Percentiles rank a stretch among this genome's conserved stretches.
These are phyloP conservation scores for Aporophyla lueneburgensis DNA, from an alignment of 2,888 invertebrate species.

Conservation along the genomic window DNA sequence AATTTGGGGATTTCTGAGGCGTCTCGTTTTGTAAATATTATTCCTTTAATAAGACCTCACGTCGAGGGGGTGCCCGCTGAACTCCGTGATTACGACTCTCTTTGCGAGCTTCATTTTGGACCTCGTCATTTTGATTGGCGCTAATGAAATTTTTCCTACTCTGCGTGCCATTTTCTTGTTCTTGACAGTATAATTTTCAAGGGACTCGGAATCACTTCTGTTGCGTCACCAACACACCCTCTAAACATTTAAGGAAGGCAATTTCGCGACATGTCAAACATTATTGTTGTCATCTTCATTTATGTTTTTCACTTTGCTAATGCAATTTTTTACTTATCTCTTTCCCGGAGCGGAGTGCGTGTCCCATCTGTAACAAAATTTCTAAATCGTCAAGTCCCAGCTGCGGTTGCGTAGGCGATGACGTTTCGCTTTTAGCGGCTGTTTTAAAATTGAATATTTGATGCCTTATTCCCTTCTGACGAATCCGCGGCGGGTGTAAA, in stretches of 20 bases:
- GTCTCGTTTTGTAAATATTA: conserved; percentile 91
- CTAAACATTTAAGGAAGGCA: conserved; percentile 84
- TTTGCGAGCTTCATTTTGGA: conserved; percentile 90
- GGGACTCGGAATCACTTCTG: conserved; percentile 82
- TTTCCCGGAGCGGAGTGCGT: conserved; percentile 85
- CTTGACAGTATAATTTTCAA: conserved; percentile 89
- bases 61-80: conserved; percentile 89
- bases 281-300: conserved; percentile 86
- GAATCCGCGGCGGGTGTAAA: conserved; percentile 85
- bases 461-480: conserved; percentile 89
- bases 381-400: conserved; percentile 89
- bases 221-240: conserved; percentile 85
- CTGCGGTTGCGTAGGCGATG: conserved; percentile 88
- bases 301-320: conserved; percentile 89
- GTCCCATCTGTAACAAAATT: conserved; percentile 90
- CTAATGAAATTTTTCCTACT: conserved; percentile 91
- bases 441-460: conserved; percentile 91
- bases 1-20: conserved; percentile 91
- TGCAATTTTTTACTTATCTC: conserved; percentile 89
- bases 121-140: conserved; percentile 91
- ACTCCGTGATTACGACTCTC: conserved; percentile 91
- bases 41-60: conserved; percentile 91
- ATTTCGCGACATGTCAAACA: conserved; percentile 84
- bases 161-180: conserved; percentile 88
- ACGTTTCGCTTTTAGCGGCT: conserved; percentile 91